Evolutionary conservation across 1,140 invertebrate species (phyloP).

Genomic region (Caligus rogercresseyi): DNA sequence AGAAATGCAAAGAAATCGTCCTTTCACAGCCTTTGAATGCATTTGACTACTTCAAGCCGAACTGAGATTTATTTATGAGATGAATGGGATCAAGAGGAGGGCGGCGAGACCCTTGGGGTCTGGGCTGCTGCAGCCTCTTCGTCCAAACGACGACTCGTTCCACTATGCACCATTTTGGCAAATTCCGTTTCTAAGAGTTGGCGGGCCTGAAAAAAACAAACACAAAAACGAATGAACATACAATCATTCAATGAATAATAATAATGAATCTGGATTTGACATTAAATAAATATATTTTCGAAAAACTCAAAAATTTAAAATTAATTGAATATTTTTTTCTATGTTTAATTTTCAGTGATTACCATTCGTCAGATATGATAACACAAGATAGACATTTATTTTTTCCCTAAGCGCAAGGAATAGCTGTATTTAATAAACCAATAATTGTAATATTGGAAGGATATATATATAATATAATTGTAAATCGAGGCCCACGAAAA

Average conservation of each 20-base stretch:
- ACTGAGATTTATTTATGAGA: background rate
- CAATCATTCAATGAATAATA: slow-evolving; percentile 5
- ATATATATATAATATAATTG: no score
- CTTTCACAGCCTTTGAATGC: background rate
- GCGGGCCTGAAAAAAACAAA: slow-evolving; percentile 43
- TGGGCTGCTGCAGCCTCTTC: background rate
- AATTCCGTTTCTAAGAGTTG: slow-evolving; percentile 31
- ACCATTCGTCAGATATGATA: no score
- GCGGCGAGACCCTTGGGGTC: background rate
- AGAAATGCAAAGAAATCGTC: background rate
- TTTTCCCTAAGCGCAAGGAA: no score
- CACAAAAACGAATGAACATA: background rate
- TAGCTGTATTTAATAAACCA: no score
- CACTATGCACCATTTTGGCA: background rate
- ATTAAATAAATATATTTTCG: no score
- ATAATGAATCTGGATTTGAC: slow-evolving; percentile 13
- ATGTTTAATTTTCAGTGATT: no score
- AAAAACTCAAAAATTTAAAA: no score
- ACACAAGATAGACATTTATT: no score
- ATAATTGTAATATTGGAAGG: no score
- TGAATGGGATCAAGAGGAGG: background rate
- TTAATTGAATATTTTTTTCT: no score
- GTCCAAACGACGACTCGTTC: slow-evolving; percentile 7
- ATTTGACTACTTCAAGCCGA: background rate
- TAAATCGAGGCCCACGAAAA: no score